Percentiles rank a stretch among this genome's conserved stretches.
Evolutionary conservation across 64 coral and sea anemone species (phyloP).

Genomic region (Montipora capricornis): DNA sequence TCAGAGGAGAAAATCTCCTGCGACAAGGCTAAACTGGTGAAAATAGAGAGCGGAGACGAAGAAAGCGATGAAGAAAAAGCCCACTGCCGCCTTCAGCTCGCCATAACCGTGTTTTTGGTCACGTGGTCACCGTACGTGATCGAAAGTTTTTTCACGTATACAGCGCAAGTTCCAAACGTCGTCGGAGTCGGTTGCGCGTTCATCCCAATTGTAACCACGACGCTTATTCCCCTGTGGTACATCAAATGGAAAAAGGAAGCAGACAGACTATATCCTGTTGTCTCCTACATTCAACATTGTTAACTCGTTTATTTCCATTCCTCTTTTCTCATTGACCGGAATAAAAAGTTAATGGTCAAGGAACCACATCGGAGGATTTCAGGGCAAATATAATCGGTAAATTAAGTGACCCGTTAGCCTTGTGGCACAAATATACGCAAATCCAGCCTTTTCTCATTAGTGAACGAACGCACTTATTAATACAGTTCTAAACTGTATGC

Average conservation of each 20-base stretch:
- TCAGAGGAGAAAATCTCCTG: conserved; percentile 22
- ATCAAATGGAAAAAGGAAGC: conserved; percentile 72
- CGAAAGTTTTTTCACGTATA: conserved; percentile 89
- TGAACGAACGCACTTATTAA: no score
- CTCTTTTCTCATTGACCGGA: neutral
- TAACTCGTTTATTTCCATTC: neutral
- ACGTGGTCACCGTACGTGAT: conserved; percentile 95
- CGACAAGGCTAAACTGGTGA: conserved; percentile 57
- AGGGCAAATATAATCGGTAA: no score
- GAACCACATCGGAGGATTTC: no score
- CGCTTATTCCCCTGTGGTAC: conserved; percentile 91
- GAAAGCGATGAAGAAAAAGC: conserved; percentile 39
- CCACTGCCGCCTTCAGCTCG: conserved; percentile 76
- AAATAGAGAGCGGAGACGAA: conserved; percentile 43
- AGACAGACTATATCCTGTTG: neutral
- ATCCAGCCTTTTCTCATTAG: no score
- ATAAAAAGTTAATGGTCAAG: no score
- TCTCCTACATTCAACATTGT: conserved; percentile 18
- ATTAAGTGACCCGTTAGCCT: no score
- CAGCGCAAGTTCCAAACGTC: conserved; percentile 74
- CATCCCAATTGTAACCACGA: conserved; percentile 89
- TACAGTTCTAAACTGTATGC: no score
- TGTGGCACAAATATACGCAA: no score
- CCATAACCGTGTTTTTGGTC: conserved; percentile 82
- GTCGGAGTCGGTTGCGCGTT: conserved; percentile 91